Percentiles rank a stretch among this genome's conserved stretches.
Conservation (phyloP, 2,113 vertebrate genomes). For the Jacana jacana region DNA sequence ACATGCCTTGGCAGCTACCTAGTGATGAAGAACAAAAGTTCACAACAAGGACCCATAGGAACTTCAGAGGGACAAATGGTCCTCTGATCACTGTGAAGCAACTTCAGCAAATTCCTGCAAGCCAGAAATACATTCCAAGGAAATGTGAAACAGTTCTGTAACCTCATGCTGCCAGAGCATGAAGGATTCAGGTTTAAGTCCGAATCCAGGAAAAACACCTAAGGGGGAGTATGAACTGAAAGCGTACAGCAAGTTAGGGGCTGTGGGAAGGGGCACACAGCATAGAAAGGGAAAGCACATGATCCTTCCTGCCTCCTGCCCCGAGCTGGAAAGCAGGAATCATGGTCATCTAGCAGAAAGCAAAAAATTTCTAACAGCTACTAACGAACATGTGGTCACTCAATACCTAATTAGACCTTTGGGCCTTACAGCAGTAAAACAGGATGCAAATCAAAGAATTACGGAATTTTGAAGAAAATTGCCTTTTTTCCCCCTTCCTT, state of each 20-base stretch:
- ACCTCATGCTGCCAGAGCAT: not conserved
- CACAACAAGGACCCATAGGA: not conserved
- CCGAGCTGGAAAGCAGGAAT: not conserved
- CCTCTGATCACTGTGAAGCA: not conserved
- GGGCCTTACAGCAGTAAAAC: not conserved
- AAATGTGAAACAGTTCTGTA: not conserved
- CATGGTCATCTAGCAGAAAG: not conserved
- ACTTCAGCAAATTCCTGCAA: not conserved
- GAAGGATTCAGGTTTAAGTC: not conserved
- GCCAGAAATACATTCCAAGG: not conserved
- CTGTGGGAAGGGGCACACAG: not conserved
- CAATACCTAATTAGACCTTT: not conserved
- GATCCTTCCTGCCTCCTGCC: not conserved
- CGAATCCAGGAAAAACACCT: not conserved
- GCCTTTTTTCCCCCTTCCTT: too few species aligned
- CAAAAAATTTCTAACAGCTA: not conserved
- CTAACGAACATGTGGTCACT: not conserved
- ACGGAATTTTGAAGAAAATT: not conserved
- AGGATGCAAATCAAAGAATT: not conserved
- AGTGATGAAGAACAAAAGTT: slow-evolving; percentile 8
- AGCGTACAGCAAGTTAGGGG: not conserved
- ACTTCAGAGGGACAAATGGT: not conserved
- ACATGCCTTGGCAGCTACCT: not conserved
- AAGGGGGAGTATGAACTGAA: not conserved
- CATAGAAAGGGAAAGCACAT: not conserved